Percentiles rank a stretch among this genome's conserved stretches.
Conservation (phyloP, 2,888 invertebrate species). For the Myopa testacea region DNA sequence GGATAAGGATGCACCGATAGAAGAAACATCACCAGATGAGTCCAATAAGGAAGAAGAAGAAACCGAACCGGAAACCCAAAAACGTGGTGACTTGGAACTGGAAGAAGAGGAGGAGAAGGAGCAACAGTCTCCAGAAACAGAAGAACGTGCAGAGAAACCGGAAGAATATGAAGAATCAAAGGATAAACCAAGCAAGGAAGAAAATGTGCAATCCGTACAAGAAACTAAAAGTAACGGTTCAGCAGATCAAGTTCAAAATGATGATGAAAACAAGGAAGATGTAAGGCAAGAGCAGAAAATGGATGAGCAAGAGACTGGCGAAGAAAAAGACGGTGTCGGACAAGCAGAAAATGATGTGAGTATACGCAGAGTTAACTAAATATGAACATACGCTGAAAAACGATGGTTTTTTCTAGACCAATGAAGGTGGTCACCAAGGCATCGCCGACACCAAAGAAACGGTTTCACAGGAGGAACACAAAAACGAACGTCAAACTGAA, state of each 20-base stretch:
- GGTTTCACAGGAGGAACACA: conserved; percentile 65
- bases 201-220: conserved; percentile 66
- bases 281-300: conserved; percentile 69
- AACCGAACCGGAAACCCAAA: conserved; percentile 71
- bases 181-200: conserved; percentile 65
- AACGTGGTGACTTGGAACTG: conserved; percentile 60
- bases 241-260: conserved; percentile 63
- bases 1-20: conserved; percentile 60
- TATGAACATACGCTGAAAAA: too few relatives aligned
- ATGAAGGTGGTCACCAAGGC: conserved; percentile 77
- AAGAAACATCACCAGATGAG: conserved; percentile 68
- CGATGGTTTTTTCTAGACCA: conserved; percentile 49
- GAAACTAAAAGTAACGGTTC: conserved; percentile 62
- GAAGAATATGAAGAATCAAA: conserved; percentile 63
- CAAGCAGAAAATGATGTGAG: conserved; percentile 77
- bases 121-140: conserved; percentile 73
- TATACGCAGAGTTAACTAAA: neutral
- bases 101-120: conserved; percentile 74
- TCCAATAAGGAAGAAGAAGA: conserved; percentile 73
- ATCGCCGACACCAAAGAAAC: conserved; percentile 66
- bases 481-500: conserved; percentile 66
- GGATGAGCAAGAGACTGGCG: conserved; percentile 71
- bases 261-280: conserved; percentile 65
- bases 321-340: conserved; percentile 76
- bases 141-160: conserved; percentile 66